Percentiles rank a stretch among this genome's conserved stretches.
Evolutionary conservation across 37 sponge, comb jelly and placozoan genomes (phyloP).

Genomic region (Halisarca cf. caerulea): DNA sequence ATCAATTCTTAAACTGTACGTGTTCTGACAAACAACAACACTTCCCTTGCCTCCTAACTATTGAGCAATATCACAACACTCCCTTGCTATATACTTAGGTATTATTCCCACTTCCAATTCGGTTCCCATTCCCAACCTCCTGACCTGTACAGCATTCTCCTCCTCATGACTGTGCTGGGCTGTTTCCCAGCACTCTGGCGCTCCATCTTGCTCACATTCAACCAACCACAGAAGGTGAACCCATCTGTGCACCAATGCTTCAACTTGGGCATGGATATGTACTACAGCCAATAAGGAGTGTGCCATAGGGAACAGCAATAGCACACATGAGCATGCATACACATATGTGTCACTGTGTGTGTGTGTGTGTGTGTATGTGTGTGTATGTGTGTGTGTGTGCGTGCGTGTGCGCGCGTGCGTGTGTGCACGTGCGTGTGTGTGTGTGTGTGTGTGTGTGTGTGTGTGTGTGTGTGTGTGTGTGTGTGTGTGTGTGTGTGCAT

Average conservation of each 20-base stretch:
- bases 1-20: no score
- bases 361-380: background rate
- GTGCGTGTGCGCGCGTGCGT: no score
- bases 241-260: slow-evolving; percentile 40
- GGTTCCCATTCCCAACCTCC: background rate
- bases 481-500: no score
- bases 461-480: no score
- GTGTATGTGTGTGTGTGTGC: background rate
- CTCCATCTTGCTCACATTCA: slow-evolving; percentile 36
- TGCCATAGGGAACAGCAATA: no score
- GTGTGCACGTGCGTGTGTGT: no score
- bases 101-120: background rate
- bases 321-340: no score
- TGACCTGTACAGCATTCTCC: slow-evolving; percentile 74
- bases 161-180: background rate
- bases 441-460: no score
- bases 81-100: background rate
- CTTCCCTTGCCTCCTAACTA: no score
- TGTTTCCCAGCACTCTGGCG: no score
- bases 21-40: no score
- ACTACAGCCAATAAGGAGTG: no score
- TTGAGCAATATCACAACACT: background rate
- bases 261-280: slow-evolving; percentile 51
- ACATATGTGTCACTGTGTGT: background rate
- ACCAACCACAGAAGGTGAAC: slow-evolving; percentile 76